These are phyloP conservation scores for Diacarnus erythraeanus DNA, from an alignment of 37 sponge, comb jelly and placozoan genomes.

Conservation along the genomic window DNA sequence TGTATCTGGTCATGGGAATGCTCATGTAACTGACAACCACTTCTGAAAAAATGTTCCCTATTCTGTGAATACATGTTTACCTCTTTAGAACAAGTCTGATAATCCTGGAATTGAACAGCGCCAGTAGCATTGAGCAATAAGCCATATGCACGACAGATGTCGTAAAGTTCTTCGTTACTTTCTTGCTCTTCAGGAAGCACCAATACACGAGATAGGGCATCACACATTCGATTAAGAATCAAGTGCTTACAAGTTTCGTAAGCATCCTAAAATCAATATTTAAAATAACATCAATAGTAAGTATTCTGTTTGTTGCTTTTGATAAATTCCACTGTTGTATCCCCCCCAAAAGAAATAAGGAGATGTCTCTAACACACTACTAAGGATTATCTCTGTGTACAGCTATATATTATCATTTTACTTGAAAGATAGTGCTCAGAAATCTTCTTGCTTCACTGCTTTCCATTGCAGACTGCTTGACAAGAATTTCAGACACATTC, in stretches of 20 bases:
- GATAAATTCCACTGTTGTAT: too few relatives aligned
- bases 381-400: too few relatives aligned
- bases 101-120: neutral
- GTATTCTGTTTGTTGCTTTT: too few relatives aligned
- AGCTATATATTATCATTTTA: too few relatives aligned
- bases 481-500: neutral
- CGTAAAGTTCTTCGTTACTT: conserved; percentile 16
- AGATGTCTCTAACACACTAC: too few relatives aligned
- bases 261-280: too few relatives aligned
- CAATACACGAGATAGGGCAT: neutral
- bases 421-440: conserved; percentile 11
- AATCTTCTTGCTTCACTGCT: conserved; percentile 13
- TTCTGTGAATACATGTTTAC: too few relatives aligned
- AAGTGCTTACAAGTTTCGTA: conserved; percentile 1
- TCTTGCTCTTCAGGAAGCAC: neutral
- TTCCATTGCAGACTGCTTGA: neutral
- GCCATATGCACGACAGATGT: conserved; percentile 34
- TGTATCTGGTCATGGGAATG: too few relatives aligned
- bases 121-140: conserved; percentile 14
- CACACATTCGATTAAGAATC: conserved; percentile 10
- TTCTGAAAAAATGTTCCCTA: too few relatives aligned
- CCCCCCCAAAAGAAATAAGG: too few relatives aligned
- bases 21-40: too few relatives aligned
- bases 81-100: conserved; percentile 7
- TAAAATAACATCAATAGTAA: too few relatives aligned